phyloP scores from a whole-genome alignment of 2,113 vertebrate species.

The Pangasianodon hypophthalmus region DNA sequence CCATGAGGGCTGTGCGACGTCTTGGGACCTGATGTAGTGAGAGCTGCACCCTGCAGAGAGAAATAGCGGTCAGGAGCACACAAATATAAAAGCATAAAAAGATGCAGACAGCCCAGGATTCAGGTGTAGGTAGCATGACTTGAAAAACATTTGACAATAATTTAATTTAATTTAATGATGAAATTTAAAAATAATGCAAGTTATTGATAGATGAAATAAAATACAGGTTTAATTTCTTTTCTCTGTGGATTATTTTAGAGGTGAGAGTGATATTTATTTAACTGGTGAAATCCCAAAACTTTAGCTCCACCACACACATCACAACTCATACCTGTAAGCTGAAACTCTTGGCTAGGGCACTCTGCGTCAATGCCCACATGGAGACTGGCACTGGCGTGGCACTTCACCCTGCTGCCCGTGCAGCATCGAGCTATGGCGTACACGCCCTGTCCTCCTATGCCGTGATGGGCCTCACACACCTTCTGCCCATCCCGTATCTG shows the following conservation, averaged over 20 bases:
- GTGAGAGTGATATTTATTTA: not conserved
- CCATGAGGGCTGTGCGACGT: constrained; percentile 31
- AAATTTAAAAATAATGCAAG: not conserved
- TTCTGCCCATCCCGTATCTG: constrained; percentile 70
- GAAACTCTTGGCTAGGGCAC: constrained; percentile 66
- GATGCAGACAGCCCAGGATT: not conserved
- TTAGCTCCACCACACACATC: not conserved
- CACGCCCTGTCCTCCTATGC: constrained; percentile 69
- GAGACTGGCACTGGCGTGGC: constrained; percentile 60
- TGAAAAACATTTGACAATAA: not conserved
- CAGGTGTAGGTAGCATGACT: not conserved
- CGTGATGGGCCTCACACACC: constrained; percentile 74
- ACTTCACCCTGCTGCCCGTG: constrained; percentile 66
- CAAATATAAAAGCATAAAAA: not conserved
- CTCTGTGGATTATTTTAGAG: not conserved
- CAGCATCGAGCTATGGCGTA: constrained; percentile 84
- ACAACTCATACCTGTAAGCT: constrained; percentile 79
- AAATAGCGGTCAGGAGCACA: not conserved
- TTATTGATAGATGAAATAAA: not conserved
- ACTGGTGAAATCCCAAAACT: not conserved
- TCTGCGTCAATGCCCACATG: constrained; percentile 33
- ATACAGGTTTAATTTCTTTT: not conserved
- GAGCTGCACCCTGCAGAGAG: constrained; percentile 77
- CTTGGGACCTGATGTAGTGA: constrained; percentile 43
- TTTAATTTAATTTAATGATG: no score